A percentile compares a stretch with the other conserved stretches of the same genome.
These are phyloP conservation scores for Itoplectis maculator DNA, from an alignment of 2,888 invertebrate species.

Conservation along the genomic window DNA sequence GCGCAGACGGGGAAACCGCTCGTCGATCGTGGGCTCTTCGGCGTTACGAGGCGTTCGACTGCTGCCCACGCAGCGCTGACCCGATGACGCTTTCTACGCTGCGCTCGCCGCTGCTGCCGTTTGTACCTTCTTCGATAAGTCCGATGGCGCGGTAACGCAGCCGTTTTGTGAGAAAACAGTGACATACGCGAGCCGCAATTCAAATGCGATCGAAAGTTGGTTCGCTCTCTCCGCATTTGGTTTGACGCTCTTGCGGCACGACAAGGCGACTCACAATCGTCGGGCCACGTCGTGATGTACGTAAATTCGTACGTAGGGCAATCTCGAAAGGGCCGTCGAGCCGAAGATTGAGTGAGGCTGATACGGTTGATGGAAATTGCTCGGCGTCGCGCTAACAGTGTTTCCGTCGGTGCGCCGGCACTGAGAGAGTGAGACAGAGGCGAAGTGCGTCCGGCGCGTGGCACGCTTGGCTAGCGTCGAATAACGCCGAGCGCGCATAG, in stretches of 20 bases:
- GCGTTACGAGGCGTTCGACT: slow-evolving; percentile 50
- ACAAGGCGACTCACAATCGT: background rate
- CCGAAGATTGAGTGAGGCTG: slow-evolving; percentile 14
- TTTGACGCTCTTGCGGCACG: background rate
- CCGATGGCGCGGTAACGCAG: background rate
- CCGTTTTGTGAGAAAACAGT: background rate
- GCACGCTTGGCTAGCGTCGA: slow-evolving; percentile 43
- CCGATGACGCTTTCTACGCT: slow-evolving; percentile 76
- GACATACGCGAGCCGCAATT: slow-evolving; percentile 19
- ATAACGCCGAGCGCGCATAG: slow-evolving; percentile 41
- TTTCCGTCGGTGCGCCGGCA: background rate
- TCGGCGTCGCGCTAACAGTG: background rate
- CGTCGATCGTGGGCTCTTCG: slow-evolving; percentile 64
- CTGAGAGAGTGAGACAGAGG: background rate
- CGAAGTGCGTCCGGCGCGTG: slow-evolving; percentile 22
- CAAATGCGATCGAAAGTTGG: slow-evolving; percentile 24
- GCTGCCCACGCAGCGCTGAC: slow-evolving; percentile 76
- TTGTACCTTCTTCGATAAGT: no score
- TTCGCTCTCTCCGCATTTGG: slow-evolving; percentile 1
- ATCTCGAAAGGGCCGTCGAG: background rate
- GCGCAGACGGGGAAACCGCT: slow-evolving; percentile 50
- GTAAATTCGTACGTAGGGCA: background rate
- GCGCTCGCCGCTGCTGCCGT: background rate
- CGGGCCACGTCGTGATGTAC: background rate
- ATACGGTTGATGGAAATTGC: slow-evolving; percentile 10